Base-by-base conservation (phyloP, 1,140 invertebrate species). In the Hestina assimilis region DNA sequence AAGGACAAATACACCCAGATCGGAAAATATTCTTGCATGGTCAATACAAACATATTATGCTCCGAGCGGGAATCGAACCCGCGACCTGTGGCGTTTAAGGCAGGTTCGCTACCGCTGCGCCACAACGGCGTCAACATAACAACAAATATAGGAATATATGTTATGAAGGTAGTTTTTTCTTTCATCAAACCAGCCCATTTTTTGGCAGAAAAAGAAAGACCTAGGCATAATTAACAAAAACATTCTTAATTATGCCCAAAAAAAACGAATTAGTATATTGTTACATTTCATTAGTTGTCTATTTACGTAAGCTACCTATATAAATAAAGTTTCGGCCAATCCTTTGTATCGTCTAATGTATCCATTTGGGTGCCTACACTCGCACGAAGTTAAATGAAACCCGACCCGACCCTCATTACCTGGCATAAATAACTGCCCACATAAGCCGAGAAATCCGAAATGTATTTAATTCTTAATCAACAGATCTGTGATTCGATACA, bases 391-490 rank as follows among this genome's bases (percentile, higher is more conserved):
- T 48, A 57, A 58, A 72, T 60, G 56, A 56, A 64, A 59, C 48
- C 58, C 29, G 21, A 51, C 43, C 50, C 48, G 51, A 51, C 48
- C 46, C 38, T 55, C 45, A 64, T 69, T 69, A 64, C 50, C 26
- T 40, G 51, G 51, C 59, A 66, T 58, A 69, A 62, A 66, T 63
- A 48, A 60, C 55, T 63, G 57, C 50, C 46, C 42, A 67, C 59
- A 66, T 50, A 52, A 59, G 59, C 31, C 57, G 59, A 61, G 52
- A 64, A 66, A 55, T 68, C 61, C 52, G 43, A 63, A 59, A n/a
- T 63, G 61, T 69, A 59, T 59, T 64, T 64, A 69, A 77, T 80
- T 82, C 75, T 79, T 78, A 82, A 85, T 83, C 75, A 82, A 72
- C 62, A 54, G 46, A 68, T 64, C 57, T 56, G 51, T 43, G 66